phyloP scores from a whole-genome alignment of 1,140 invertebrate species.

The Andricus grossulariae region DNA sequence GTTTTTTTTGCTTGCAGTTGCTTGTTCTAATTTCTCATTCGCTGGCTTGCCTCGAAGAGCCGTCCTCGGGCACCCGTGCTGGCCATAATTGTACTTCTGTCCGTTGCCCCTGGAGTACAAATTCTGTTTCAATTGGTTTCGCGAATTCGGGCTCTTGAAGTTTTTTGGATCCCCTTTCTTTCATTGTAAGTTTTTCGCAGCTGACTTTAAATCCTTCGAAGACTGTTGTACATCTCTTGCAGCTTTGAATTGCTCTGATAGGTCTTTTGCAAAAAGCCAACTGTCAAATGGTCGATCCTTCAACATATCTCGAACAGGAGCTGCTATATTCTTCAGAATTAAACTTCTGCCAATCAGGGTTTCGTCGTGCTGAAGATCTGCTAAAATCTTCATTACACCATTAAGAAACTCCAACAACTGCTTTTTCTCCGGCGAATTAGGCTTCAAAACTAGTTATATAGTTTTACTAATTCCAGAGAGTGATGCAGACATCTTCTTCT shows the following conservation, averaged over 20 bases:
- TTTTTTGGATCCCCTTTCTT: not conserved
- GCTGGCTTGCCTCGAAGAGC: not conserved
- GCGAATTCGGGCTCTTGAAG: not conserved
- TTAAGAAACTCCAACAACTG: not conserved
- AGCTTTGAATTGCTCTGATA: not conserved
- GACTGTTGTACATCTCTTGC: not conserved
- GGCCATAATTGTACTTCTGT: not conserved
- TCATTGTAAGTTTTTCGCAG: not conserved
- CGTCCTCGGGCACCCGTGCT: not conserved
- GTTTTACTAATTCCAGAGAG: constrained; percentile 1
- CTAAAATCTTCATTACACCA: not conserved
- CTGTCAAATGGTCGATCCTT: not conserved
- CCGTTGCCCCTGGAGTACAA: not conserved
- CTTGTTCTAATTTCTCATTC: not conserved
- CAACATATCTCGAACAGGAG: too few relatives aligned
- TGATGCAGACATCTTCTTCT: constrained; percentile 27
- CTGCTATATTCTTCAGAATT: not conserved
- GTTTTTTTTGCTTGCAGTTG: not conserved
- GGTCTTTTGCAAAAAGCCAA: not conserved
- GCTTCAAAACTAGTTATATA: not conserved
- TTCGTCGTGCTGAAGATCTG: not conserved
- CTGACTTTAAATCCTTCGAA: not conserved
- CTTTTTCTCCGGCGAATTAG: not conserved
- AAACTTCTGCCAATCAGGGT: not conserved
- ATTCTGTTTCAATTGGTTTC: not conserved